phyloP scores from a whole-genome alignment of 2,797 vertebrate species.

The Lithobates pipiens region DNA sequence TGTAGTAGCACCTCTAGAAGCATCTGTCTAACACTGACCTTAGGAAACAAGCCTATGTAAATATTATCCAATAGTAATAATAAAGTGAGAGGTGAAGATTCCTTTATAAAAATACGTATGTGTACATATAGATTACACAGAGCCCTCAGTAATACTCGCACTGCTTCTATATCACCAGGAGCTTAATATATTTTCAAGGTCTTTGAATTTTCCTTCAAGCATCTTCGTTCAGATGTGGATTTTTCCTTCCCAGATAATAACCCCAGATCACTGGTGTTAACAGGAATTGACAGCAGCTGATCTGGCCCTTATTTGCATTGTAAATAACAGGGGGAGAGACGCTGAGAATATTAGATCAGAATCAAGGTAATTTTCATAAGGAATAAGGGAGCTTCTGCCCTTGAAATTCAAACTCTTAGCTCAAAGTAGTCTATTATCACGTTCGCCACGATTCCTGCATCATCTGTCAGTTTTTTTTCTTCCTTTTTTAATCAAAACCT shows the following conservation, averaged over 20 bases:
- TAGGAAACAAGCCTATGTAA: background rate
- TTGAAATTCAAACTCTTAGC: constrained; percentile 43
- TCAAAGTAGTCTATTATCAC: constrained; percentile 41
- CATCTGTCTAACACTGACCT: too few species aligned
- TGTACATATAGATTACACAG: background rate
- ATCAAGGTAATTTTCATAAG: constrained; percentile 54
- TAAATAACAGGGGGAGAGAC: constrained; percentile 51
- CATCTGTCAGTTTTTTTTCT: constrained; percentile 30
- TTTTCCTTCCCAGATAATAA: constrained; percentile 48
- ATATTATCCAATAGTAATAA: too few species aligned
- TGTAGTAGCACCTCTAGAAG: too few species aligned
- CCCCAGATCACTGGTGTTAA: constrained; percentile 53
- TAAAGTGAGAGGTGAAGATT: background rate
- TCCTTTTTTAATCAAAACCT: constrained; percentile 32
- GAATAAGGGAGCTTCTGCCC: constrained; percentile 46
- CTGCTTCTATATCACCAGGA: background rate
- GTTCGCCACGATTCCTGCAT: constrained; percentile 26
- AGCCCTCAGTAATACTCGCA: background rate
- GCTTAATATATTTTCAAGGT: constrained; percentile 41
- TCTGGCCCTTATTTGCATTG: constrained; percentile 58
- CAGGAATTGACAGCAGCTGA: constrained; percentile 57
- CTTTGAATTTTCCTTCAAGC: constrained; percentile 34
- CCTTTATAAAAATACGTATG: background rate
- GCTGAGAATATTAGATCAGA: constrained; percentile 57
- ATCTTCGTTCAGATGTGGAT: constrained; percentile 15